A percentile compares a stretch with the other conserved stretches of the same genome.
phyloP scores from a whole-genome alignment of 1,140 invertebrate genomes.

The Cydia amplana region DNA sequence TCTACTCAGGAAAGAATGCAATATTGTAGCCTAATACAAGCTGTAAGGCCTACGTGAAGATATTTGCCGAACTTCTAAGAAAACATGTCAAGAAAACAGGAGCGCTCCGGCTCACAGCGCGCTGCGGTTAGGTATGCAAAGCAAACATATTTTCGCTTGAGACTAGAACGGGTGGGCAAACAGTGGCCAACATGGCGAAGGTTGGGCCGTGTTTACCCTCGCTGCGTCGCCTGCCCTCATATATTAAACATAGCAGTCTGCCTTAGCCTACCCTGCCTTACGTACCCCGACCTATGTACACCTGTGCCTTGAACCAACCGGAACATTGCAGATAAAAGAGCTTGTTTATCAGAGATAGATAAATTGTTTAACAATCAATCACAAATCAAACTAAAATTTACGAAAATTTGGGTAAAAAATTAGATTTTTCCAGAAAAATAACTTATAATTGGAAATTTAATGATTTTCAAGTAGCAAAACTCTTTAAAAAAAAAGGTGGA shows the following conservation, averaged over 20 bases:
- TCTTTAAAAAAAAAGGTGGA: too few relatives aligned
- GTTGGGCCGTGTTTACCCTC: conserved; percentile 68
- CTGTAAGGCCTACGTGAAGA: conserved; percentile 32
- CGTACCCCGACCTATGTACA: conserved; percentile 17
- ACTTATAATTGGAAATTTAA: too few relatives aligned
- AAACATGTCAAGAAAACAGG: conserved; percentile 70
- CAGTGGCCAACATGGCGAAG: conserved; percentile 67
- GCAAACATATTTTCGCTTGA: conserved; percentile 77
- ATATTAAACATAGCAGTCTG: conserved; percentile 75
- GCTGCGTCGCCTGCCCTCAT: conserved; percentile 76
- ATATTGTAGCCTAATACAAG: conserved; percentile 13
- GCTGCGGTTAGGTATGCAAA: conserved; percentile 70
- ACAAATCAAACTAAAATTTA: too few relatives aligned
- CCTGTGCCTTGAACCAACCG: background rate
- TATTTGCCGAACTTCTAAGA: conserved; percentile 56
- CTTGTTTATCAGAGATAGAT: background rate
- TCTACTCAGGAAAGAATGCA: background rate
- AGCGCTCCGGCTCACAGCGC: conserved; percentile 51
- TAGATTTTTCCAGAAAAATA: too few relatives aligned
- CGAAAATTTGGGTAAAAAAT: too few relatives aligned
- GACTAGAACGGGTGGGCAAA: conserved; percentile 73
- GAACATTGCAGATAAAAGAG: background rate
- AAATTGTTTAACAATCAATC: background rate
- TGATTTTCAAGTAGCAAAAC: too few relatives aligned
- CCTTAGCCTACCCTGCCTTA: conserved; percentile 52